Evolutionary conservation across 53 echinoderm and acorn worm genomes (phyloP).

Genomic region (Antedon mediterranea): DNA sequence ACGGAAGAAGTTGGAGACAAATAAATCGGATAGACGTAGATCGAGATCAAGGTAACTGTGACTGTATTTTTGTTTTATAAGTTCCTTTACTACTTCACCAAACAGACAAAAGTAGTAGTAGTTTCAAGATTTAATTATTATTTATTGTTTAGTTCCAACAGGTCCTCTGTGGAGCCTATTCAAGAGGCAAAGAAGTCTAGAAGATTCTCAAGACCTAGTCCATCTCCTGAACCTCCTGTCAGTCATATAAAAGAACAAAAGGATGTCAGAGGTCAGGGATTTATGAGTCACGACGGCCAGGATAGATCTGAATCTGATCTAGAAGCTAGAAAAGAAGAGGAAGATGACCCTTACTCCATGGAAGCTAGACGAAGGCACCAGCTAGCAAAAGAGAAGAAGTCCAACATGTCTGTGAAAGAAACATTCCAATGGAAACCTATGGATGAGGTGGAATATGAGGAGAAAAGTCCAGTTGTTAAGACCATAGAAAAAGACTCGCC

Average conservation of each 20-base stretch:
- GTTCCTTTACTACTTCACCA: too few relatives aligned
- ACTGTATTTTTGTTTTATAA: too few relatives aligned
- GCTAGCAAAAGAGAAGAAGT: conserved; percentile 26
- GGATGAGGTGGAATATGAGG: conserved; percentile 19
- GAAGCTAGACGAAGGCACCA: conserved; percentile 35
- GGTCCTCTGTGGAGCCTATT: neutral
- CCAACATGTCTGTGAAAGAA: conserved; percentile 26
- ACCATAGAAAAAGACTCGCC: neutral
- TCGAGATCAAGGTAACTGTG: too few relatives aligned
- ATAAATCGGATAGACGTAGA: too few relatives aligned
- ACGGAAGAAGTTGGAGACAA: too few relatives aligned
- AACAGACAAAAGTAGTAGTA: too few relatives aligned
- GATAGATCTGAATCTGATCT: neutral
- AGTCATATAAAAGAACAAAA: neutral
- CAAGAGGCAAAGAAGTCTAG: neutral
- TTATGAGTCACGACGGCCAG: neutral
- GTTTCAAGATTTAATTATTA: neutral
- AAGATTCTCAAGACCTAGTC: neutral
- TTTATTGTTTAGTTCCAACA: neutral
- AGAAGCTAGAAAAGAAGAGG: neutral
- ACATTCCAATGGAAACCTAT: conserved; percentile 68
- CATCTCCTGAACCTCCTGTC: neutral
- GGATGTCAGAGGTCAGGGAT: too few relatives aligned
- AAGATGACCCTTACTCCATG: conserved; percentile 25
- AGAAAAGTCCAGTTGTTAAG: neutral